A percentile compares a stretch with the other conserved stretches of the same genome.
phyloP scores from a whole-genome alignment of 2,888 invertebrate species.

The Aphodius sticticus region DNA sequence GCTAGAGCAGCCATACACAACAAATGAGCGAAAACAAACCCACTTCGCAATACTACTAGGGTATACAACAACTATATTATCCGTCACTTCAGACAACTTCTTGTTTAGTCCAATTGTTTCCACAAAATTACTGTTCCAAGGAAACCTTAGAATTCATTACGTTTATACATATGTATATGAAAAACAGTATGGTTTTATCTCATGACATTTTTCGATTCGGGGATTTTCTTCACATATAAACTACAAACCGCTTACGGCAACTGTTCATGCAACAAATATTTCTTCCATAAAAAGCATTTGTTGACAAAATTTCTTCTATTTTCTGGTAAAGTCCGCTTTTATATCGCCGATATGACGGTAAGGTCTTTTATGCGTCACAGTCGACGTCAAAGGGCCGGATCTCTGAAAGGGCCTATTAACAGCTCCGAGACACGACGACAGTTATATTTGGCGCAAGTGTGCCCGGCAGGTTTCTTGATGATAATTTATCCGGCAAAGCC shows the following conservation, averaged over 20 bases:
- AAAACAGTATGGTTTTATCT: too few relatives aligned
- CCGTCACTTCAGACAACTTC: too few relatives aligned
- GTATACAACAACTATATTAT: too few relatives aligned
- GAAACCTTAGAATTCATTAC: too few relatives aligned
- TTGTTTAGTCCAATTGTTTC: too few relatives aligned
- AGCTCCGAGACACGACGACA: not conserved
- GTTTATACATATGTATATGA: too few relatives aligned
- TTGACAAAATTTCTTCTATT: not conserved
- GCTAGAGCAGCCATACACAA: too few relatives aligned
- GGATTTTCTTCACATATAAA: not conserved
- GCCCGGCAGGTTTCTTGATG: not conserved
- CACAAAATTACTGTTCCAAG: too few relatives aligned
- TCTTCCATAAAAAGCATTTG: not conserved
- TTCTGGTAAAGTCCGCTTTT: not conserved
- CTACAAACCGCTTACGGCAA: not conserved
- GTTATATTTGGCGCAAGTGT: not conserved
- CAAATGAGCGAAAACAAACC: too few relatives aligned
- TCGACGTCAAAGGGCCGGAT: not conserved
- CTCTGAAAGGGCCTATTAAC: not conserved
- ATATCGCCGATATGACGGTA: not conserved
- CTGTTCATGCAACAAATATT: not conserved
- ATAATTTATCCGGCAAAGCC: not conserved
- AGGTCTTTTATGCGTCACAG: not conserved
- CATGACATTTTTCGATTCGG: not conserved
- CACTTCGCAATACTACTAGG: too few relatives aligned